Percentiles rank a stretch among this genome's conserved stretches.
Conservation (phyloP, 1,140 invertebrate genomes). For the Philopotamus ludificatus region DNA sequence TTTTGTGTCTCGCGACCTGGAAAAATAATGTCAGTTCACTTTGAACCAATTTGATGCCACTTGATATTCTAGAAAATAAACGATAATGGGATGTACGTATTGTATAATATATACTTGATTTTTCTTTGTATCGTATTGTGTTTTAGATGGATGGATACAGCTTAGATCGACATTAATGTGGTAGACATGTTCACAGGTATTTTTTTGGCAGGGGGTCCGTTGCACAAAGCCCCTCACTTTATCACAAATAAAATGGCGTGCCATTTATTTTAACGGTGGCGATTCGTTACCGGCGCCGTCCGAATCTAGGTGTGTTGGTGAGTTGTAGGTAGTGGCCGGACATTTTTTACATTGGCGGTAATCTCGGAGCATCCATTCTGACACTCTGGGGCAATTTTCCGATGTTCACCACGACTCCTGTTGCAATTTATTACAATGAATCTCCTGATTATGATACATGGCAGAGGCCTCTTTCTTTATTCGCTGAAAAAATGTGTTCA, state of each 20-base stretch:
- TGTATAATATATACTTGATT: neutral
- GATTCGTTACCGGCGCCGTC: constrained; percentile 28
- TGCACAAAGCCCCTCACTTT: neutral
- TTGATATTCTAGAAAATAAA: too few relatives aligned
- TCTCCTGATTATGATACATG: constrained; percentile 40
- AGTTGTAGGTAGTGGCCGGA: constrained; percentile 14
- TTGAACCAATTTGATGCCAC: neutral
- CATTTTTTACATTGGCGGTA: constrained; percentile 39
- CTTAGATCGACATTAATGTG: neutral
- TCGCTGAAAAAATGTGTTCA: neutral
- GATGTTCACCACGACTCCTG: constrained; percentile 7
- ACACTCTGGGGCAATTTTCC: constrained; percentile 32
- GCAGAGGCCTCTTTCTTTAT: too few relatives aligned
- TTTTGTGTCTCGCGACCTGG: neutral
- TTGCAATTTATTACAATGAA: constrained; percentile 42
- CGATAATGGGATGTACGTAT: neutral
- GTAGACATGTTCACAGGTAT: too few relatives aligned
- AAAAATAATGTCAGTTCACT: neutral
- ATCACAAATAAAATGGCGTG: constrained; percentile 23
- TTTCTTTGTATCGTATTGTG: neutral
- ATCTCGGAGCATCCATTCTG: constrained; percentile 37
- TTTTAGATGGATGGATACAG: neutral
- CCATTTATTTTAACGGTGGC: constrained; percentile 37
- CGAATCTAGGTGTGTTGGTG: constrained; percentile 6
- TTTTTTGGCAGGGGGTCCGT: too few relatives aligned